Evolutionary conservation across 2,888 invertebrate species (phyloP).

Genomic region (Steinernema carpocapsae): DNA sequence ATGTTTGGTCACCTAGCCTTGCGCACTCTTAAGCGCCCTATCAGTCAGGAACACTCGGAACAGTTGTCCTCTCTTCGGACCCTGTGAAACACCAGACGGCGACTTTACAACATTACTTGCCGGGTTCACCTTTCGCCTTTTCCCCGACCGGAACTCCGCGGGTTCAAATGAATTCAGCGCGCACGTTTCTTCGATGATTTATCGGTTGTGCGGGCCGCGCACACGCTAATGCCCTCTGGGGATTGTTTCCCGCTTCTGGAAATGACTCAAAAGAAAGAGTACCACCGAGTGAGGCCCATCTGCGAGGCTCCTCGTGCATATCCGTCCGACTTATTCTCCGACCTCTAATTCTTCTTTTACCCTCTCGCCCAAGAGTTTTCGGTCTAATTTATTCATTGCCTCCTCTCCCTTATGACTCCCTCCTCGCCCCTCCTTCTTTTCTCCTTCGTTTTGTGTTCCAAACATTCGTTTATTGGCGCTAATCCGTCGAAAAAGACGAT

Average conservation of each 20-base stretch:
- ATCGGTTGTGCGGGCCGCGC: conserved; percentile 34
- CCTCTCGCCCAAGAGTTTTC: conserved; percentile 14
- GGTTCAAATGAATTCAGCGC: conserved; percentile 2
- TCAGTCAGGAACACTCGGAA: conserved; percentile 4
- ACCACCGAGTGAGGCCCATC: conserved; percentile 15
- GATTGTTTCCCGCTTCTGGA: conserved; percentile 30
- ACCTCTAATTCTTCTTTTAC: background rate
- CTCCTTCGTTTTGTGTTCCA: background rate
- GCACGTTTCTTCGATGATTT: conserved; percentile 21
- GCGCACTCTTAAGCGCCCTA: background rate
- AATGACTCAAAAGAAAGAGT: conserved; percentile 26
- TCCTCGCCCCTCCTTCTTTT: background rate
- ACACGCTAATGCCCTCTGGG: conserved; percentile 30
- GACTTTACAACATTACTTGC: background rate
- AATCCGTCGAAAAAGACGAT: background rate
- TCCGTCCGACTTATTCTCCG: conserved; percentile 16
- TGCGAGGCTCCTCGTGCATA: background rate
- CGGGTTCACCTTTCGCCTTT: background rate
- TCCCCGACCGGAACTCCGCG: conserved; percentile 7
- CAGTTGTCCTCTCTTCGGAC: conserved; percentile 20
- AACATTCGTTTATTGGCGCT: conserved; percentile 20
- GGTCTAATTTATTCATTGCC: conserved; percentile 28
- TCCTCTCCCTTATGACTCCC: conserved; percentile 19
- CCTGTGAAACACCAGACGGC: background rate
- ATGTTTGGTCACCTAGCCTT: background rate